phyloP scores from a whole-genome alignment of 1,140 invertebrate genomes.

The Charaxes varanes region DNA sequence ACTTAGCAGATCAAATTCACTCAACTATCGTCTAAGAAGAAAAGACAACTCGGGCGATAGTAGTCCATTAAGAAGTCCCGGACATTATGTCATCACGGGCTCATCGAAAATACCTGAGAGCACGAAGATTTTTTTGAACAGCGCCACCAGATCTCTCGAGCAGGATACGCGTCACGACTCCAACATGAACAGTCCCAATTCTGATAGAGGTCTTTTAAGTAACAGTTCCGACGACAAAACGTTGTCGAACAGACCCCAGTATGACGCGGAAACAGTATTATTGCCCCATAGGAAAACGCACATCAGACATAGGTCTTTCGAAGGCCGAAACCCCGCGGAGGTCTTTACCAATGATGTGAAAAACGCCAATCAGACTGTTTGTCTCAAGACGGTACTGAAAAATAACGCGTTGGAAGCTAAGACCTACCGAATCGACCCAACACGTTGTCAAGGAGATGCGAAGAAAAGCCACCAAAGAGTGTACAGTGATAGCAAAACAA shows the following conservation, averaged over 20 bases:
- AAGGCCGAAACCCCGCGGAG: conserved; percentile 31
- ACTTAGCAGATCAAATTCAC: conserved; percentile 64
- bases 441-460: conserved; percentile 49
- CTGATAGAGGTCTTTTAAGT: conserved; percentile 44
- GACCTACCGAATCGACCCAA: conserved; percentile 54
- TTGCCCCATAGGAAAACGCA: conserved; percentile 53
- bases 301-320: conserved; percentile 44
- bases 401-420: conserved; percentile 57
- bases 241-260: conserved; percentile 44
- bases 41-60: conserved; percentile 53
- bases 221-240: conserved; percentile 67
- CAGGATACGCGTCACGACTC: conserved; percentile 48
- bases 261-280: conserved; percentile 41
- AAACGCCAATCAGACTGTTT: conserved; percentile 54
- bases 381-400: conserved; percentile 59
- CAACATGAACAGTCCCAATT: conserved; percentile 62
- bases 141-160: conserved; percentile 59
- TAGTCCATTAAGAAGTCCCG: conserved; percentile 66
- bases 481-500: conserved; percentile 44
- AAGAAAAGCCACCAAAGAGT: conserved; percentile 52
- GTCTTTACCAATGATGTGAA: conserved; percentile 35
- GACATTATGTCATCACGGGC: conserved; percentile 67
- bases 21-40: conserved; percentile 63
- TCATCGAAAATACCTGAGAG: conserved; percentile 48
- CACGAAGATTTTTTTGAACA: conserved; percentile 49